Evolutionary conservation across 2,113 vertebrate genomes (phyloP).

Genomic region (Sceloporus tristichus): DNA sequence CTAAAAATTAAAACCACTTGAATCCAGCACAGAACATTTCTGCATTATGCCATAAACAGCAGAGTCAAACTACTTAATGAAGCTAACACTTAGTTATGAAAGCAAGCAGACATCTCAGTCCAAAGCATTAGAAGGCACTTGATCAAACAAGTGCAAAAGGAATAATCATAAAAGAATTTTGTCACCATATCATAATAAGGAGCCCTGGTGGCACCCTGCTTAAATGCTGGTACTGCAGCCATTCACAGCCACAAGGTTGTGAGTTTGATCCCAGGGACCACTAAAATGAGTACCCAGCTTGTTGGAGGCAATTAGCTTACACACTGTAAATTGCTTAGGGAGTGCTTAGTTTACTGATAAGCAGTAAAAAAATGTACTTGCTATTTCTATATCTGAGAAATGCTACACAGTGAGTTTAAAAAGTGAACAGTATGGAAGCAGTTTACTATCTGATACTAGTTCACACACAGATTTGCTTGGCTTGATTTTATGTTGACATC

Average conservation of each 20-base stretch:
- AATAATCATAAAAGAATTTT: not conserved
- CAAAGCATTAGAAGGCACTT: not conserved
- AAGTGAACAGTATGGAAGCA: not conserved
- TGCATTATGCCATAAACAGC: not conserved
- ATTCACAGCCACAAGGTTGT: no score
- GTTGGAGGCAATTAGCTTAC: no score
- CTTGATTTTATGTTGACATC: not conserved
- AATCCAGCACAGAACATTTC: not conserved
- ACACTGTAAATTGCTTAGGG: no score
- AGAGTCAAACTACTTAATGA: not conserved
- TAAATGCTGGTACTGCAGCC: no score
- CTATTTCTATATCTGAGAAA: not conserved
- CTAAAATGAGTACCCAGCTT: no score
- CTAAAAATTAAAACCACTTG: not conserved
- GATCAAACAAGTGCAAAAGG: not conserved
- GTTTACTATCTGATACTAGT: not conserved
- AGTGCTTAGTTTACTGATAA: no score
- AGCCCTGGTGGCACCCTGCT: no score
- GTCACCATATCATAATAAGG: not conserved
- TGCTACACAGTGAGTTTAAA: not conserved
- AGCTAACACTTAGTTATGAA: not conserved
- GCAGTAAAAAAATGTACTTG: no score
- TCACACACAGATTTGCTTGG: not conserved
- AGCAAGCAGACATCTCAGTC: not conserved
- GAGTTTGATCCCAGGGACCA: no score